phyloP scores from a whole-genome alignment of 2,797 vertebrate genomes.

The Tapirus indicus region DNA sequence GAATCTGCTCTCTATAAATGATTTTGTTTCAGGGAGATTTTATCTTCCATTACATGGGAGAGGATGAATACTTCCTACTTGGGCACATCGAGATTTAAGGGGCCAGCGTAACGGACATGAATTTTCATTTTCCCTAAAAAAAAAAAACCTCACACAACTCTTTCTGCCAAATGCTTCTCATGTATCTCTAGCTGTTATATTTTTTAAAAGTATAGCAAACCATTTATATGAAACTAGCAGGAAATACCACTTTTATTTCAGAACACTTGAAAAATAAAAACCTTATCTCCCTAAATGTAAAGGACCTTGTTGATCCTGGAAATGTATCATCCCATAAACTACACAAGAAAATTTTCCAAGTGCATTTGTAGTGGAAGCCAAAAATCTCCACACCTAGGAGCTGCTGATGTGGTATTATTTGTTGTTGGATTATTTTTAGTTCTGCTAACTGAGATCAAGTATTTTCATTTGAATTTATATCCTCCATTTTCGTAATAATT shows the following conservation, averaged over 20 bases:
- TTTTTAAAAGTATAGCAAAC: neutral
- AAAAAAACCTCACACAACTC: neutral
- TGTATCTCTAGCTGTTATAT: neutral
- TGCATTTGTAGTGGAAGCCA: neutral
- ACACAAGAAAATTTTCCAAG: slow-evolving; percentile 10
- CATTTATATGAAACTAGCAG: neutral
- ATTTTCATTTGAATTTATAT: slow-evolving; percentile 13
- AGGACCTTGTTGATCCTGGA: neutral
- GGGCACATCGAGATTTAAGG: neutral
- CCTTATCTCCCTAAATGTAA: neutral
- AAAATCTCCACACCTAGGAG: neutral
- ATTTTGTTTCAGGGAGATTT: slow-evolving; percentile 36
- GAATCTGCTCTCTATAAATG: neutral
- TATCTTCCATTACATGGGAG: neutral
- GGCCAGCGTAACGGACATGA: neutral
- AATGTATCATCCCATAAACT: neutral
- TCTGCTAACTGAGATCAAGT: slow-evolving; percentile 44
- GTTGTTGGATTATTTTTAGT: slow-evolving; percentile 68
- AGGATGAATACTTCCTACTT: neutral
- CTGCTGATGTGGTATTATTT: slow-evolving; percentile 39
- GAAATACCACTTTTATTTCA: slow-evolving; percentile 42
- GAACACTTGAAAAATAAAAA: slow-evolving; percentile 34
- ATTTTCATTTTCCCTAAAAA: slow-evolving; percentile 54
- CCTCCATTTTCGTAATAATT: slow-evolving; percentile 62
- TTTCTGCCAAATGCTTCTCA: neutral